These are phyloP conservation scores for Microchirus variegatus DNA, from an alignment of 2,797 vertebrate species.

Conservation along the genomic window DNA sequence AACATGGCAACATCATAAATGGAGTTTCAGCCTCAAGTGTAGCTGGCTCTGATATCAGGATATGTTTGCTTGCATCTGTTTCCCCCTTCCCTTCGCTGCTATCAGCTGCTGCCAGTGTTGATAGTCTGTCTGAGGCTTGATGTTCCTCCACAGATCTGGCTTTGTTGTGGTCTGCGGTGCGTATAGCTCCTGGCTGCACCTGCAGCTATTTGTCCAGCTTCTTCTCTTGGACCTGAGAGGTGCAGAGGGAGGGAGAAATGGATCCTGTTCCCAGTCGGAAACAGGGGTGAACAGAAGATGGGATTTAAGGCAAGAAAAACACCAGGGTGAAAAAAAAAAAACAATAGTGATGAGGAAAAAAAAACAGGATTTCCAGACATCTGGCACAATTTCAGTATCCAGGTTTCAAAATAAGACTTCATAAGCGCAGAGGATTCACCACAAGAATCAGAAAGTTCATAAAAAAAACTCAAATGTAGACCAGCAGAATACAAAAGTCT, in stretches of 20 bases:
- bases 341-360: too few species aligned
- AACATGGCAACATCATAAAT: slow-evolving; percentile 19
- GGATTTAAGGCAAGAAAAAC: not conserved
- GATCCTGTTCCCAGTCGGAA: slow-evolving; percentile 12
- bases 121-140: slow-evolving; percentile 43
- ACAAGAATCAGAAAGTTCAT: too few species aligned
- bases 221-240: slow-evolving; percentile 15
- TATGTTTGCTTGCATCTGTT: slow-evolving; percentile 29
- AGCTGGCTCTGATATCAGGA: slow-evolving; percentile 23
- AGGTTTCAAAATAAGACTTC: too few species aligned
- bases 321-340: too few species aligned
- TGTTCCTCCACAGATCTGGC: slow-evolving; percentile 41
- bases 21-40: not conserved
- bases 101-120: slow-evolving; percentile 17
- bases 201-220: slow-evolving; percentile 42
- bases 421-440: too few species aligned
- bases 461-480: too few species aligned
- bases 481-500: too few species aligned
- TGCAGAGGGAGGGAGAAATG: not conserved
- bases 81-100: slow-evolving; percentile 7
- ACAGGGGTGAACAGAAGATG: slow-evolving; percentile 17
- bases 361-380: too few species aligned
- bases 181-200: slow-evolving; percentile 47
- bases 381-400: too few species aligned
- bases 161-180: slow-evolving; percentile 47